These are phyloP conservation scores for Sphyrna mokarran DNA, from an alignment of 2,113 vertebrate genomes.

Conservation along the genomic window DNA sequence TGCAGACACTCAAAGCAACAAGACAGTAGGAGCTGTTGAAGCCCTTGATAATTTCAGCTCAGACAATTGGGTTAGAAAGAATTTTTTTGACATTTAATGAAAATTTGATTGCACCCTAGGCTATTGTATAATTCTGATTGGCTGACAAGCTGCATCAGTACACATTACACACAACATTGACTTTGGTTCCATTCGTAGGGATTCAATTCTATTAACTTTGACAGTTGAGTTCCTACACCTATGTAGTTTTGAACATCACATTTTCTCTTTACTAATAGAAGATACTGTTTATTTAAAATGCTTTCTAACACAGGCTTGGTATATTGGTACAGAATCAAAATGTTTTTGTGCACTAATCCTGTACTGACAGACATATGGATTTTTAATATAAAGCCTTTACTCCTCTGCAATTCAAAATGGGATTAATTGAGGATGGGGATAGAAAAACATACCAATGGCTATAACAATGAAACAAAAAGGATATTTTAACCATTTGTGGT, in stretches of 20 bases:
- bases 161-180: slow-evolving; percentile 37
- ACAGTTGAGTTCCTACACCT: slow-evolving; percentile 28
- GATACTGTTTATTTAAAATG: not conserved
- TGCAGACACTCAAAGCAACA: slow-evolving; percentile 48
- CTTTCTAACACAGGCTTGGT: not conserved
- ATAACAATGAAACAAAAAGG: not conserved
- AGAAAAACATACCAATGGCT: not conserved
- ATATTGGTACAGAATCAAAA: slow-evolving; percentile 1
- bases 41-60: slow-evolving; percentile 49
- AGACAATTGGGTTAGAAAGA: slow-evolving; percentile 36
- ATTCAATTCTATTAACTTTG: slow-evolving; percentile 12
- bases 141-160: slow-evolving; percentile 37
- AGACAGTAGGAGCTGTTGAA: slow-evolving; percentile 58
- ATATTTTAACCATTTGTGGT: not conserved
- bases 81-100: slow-evolving; percentile 37
- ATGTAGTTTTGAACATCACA: not conserved
- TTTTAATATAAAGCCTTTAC: not conserved
- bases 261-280: not conserved
- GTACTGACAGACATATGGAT: not conserved
- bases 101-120: slow-evolving; percentile 37
- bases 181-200: slow-evolving; percentile 30
- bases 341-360: not conserved
- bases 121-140: slow-evolving; percentile 36
- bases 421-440: not conserved
- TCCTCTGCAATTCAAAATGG: not conserved